Conservation (phyloP, 2,113 vertebrate genomes). For the Dicentrarchus labrax region DNA sequence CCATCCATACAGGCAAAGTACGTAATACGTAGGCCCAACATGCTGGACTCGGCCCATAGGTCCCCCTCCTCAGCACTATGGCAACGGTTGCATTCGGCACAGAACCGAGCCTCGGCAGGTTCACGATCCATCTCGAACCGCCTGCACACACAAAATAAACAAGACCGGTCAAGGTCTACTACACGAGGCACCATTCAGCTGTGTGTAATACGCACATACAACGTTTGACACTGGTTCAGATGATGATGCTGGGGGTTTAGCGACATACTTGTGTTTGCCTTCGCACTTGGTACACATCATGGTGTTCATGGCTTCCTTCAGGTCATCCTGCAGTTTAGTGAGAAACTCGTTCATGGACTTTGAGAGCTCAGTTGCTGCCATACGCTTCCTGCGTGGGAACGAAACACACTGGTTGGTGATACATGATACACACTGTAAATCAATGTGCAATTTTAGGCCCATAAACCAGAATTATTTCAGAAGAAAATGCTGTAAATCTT, state of each 20-base stretch:
- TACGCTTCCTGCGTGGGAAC: slow-evolving; percentile 85
- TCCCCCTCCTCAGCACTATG: slow-evolving; percentile 95
- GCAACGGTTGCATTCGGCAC: slow-evolving; percentile 89
- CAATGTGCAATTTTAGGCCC: background rate
- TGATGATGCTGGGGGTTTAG: background rate
- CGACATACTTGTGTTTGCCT: slow-evolving; percentile 92
- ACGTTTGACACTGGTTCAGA: no score
- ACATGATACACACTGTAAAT: background rate
- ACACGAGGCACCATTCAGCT: background rate
- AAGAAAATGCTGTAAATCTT: background rate
- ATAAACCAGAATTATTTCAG: background rate
- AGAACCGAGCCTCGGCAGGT: slow-evolving; percentile 89
- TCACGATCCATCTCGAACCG: slow-evolving; percentile 95
- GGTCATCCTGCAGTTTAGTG: slow-evolving; percentile 93
- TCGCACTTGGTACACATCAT: slow-evolving; percentile 97
- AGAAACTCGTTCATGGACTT: slow-evolving; percentile 94
- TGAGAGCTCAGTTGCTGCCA: slow-evolving; percentile 92
- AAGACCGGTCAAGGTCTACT: background rate
- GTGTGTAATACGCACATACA: background rate
- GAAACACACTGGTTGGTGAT: slow-evolving; percentile 11
- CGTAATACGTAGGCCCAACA: slow-evolving; percentile 95
- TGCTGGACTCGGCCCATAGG: slow-evolving; percentile 96
- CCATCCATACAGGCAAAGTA: slow-evolving; percentile 96
- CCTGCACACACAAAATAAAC: slow-evolving; percentile 77
- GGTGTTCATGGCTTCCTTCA: slow-evolving; percentile 96